Evolutionary conservation across 92 coral and sea anemone genomes (phyloP).

Genomic region (Epizoanthus rinbou): DNA sequence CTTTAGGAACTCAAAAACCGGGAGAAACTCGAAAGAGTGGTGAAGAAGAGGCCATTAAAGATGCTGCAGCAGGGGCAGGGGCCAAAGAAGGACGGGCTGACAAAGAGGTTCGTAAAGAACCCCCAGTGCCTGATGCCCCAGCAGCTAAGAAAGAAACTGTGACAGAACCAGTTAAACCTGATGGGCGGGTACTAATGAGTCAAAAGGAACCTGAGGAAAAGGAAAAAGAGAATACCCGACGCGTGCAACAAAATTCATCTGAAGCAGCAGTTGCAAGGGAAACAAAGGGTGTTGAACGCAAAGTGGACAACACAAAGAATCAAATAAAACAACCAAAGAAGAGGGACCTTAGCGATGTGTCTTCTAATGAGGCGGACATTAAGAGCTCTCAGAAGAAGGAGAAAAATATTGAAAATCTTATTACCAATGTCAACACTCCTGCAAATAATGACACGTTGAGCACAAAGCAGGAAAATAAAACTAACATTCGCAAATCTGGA

Average conservation of each 20-base stretch:
- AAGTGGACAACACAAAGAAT: constrained; percentile 51
- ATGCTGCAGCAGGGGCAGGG: constrained; percentile 32
- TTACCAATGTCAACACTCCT: not conserved
- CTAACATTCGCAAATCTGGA: constrained; percentile 30
- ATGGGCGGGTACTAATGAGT: constrained; percentile 48
- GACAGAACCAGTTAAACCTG: constrained; percentile 32
- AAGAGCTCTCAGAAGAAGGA: not conserved
- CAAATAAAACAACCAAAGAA: constrained; percentile 73
- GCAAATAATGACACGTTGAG: constrained; percentile 13
- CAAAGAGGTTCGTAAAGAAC: constrained; percentile 66
- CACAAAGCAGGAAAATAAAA: not conserved
- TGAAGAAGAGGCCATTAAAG: constrained; percentile 24
- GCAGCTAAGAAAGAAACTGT: constrained; percentile 43
- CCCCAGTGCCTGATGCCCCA: constrained; percentile 84
- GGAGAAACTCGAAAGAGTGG: constrained; percentile 25
- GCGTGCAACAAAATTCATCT: constrained; percentile 29
- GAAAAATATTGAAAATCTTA: not conserved
- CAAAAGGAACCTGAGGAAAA: constrained; percentile 16
- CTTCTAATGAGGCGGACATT: not conserved
- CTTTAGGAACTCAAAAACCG: not conserved
- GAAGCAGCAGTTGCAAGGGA: constrained; percentile 18
- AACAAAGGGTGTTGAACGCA: constrained; percentile 29
- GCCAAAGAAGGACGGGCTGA: constrained; percentile 43
- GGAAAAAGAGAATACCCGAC: not conserved
- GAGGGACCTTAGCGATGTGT: constrained; percentile 24